Conservation (phyloP, 2,113 vertebrate species). For the Panthera tigris region DNA sequence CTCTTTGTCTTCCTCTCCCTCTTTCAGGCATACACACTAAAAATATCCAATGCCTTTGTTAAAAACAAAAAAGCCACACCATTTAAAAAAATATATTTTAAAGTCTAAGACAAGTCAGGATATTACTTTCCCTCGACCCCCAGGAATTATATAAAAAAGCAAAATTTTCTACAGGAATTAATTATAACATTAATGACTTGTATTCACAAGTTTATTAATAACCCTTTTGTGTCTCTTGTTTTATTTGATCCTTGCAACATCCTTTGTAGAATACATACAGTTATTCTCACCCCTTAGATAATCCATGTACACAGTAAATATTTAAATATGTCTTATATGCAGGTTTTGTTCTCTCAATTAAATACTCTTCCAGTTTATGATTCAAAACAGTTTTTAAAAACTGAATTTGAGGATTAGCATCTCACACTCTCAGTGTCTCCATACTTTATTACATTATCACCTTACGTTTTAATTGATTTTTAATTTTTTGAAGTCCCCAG, state of each 20-base stretch:
- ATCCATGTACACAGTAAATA: slow-evolving; percentile 49
- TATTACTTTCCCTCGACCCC: background rate
- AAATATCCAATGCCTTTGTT: background rate
- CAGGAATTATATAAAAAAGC: background rate
- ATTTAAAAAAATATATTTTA: background rate
- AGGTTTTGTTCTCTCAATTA: background rate
- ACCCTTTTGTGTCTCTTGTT: slow-evolving; percentile 40
- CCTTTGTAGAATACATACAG: background rate
- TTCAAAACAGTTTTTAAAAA: background rate
- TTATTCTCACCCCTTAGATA: slow-evolving; percentile 44
- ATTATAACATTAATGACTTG: background rate
- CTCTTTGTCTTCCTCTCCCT: background rate
- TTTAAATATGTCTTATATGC: slow-evolving; percentile 7
- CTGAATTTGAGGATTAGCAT: background rate
- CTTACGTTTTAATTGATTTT: background rate
- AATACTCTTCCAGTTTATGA: background rate
- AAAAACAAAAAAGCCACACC: background rate
- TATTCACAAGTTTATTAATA: slow-evolving; percentile 49
- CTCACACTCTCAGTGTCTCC: background rate
- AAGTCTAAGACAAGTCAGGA: background rate
- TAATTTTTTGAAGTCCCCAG: background rate
- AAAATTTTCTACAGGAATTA: slow-evolving; percentile 41
- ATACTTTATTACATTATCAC: background rate
- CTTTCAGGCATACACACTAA: background rate
- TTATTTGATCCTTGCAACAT: slow-evolving; percentile 52